Evolutionary conservation across 2,888 invertebrate genomes (phyloP), one percentile per base, ranked within the genome.

Genomic region (Drosophila dives): DNA sequence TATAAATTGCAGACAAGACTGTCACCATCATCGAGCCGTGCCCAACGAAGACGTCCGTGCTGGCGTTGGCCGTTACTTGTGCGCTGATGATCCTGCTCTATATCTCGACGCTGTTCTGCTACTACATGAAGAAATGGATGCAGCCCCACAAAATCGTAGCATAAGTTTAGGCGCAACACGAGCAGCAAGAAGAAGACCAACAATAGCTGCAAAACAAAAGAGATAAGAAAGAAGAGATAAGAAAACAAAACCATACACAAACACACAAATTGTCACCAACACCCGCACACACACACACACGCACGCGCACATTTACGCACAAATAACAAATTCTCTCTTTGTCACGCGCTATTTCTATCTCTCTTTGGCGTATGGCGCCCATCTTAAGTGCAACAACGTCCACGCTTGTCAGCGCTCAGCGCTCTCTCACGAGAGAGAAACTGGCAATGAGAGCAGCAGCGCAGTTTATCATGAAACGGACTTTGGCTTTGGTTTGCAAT

Each of bases 51-150:
- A 96, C 97, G 33, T 98, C 98, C 8, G 97, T 98, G n/a, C 93
- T 98, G 85, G 96, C 98, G 40, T 94, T 98, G 71, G 97, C 97
- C 73, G 97, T 98, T 34, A 98, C 98, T 63, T 98, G 98, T 93
- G 98, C 98, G 68, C 95, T 98, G 73, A 94, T 98, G 90, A 95
- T 98, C 61, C 95, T 98, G 66, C 95, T 98, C 64, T 98, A 98
- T 94, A 96, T 98, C 90, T 97, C 97, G 87, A 98, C 98, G 60
- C 95, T 98, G 89, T 97, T 98, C 94, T 97, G 97, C 93, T 98
- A 98, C 94, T 97, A 97, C 94, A 97, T 97, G 96, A 97, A 97
- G 93, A 97, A 97, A 93, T 98, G 97, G 97, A 94, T 97, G 92
- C 95, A 96, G 81, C 97, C 97, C 17, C 95, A 96, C 87, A 97